Conservation (phyloP, 2,797 vertebrate species). For the Acridotheres tristis region DNA sequence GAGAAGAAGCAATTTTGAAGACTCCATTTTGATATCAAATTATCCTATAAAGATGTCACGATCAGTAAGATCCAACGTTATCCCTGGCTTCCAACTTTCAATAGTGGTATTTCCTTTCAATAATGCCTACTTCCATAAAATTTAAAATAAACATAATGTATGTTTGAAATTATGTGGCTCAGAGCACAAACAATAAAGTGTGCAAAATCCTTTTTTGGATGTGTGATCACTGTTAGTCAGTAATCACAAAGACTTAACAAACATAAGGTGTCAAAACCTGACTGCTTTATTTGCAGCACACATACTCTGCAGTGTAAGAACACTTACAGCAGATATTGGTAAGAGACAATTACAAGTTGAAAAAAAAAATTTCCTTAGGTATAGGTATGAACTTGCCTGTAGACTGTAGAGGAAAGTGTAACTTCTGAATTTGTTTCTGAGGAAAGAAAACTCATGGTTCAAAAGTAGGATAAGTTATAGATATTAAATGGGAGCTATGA, state of each 20-base stretch:
- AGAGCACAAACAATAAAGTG: neutral
- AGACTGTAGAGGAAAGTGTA: neutral
- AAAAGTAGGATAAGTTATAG: conserved; percentile 55
- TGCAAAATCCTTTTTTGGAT: neutral
- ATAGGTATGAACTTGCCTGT: neutral
- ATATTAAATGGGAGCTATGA: conserved; percentile 62
- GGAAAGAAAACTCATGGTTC: neutral
- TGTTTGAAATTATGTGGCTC: neutral
- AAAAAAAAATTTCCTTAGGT: conserved; percentile 28
- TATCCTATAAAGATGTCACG: neutral
- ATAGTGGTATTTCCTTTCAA: neutral
- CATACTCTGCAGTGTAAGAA: neutral
- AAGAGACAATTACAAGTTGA: conserved; percentile 11
- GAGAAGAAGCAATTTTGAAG: neutral
- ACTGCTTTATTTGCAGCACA: neutral
- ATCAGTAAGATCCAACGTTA: neutral
- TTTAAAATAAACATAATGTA: neutral
- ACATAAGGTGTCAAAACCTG: neutral
- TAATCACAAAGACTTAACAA: neutral
- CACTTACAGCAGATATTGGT: neutral
- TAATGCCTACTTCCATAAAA: neutral
- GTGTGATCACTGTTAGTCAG: neutral
- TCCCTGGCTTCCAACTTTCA: neutral
- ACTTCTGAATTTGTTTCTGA: conserved; percentile 29
- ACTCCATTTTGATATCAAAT: neutral